phyloP scores from a whole-genome alignment of 2,113 vertebrate species.

The Tringa solitaria region DNA sequence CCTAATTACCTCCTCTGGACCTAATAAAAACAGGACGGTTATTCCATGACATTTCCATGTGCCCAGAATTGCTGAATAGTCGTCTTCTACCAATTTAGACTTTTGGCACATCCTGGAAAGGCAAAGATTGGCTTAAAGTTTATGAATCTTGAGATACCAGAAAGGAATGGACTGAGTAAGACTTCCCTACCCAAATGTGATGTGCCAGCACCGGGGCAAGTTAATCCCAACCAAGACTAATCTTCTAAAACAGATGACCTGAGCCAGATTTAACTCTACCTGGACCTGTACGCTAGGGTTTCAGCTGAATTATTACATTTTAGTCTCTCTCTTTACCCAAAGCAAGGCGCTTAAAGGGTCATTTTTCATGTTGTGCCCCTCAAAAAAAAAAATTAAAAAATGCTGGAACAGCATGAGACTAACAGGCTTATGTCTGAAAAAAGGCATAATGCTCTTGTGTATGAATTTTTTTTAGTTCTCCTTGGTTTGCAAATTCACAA shows the following conservation, averaged over 20 bases:
- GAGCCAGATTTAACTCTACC: background rate
- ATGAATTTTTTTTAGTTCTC: background rate
- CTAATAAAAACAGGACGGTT: background rate
- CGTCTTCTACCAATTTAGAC: background rate
- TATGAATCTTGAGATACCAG: background rate
- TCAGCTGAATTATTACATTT: background rate
- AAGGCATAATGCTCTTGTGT: background rate
- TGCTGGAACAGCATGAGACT: background rate
- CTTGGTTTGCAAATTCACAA: background rate
- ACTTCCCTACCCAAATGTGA: background rate
- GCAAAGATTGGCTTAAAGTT: background rate
- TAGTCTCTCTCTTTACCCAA: background rate
- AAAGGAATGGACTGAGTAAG: background rate
- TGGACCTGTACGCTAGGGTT: background rate
- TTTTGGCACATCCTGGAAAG: background rate
- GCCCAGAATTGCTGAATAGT: background rate
- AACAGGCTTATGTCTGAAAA: background rate
- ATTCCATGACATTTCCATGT: background rate
- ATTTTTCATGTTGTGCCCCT: background rate
- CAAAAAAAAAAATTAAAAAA: background rate
- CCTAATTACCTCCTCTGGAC: background rate
- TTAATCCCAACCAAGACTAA: conserved; percentile 10
- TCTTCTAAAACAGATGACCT: background rate
- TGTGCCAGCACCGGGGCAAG: background rate
- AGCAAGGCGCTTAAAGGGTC: background rate